Evolutionary conservation across 2,113 vertebrate species (phyloP).

Genomic region (Oostethus manadensis): DNA sequence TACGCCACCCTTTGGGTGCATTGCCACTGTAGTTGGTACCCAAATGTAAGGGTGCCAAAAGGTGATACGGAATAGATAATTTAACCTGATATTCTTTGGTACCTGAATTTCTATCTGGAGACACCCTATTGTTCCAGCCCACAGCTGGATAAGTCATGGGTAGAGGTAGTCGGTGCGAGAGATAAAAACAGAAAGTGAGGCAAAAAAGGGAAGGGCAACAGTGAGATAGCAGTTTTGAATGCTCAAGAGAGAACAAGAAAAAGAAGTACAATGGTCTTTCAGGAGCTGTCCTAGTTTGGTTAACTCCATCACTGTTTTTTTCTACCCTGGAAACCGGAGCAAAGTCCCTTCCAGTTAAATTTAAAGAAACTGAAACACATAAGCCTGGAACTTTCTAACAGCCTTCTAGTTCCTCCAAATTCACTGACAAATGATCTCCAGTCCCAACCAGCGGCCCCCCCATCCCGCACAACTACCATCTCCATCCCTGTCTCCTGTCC

Average conservation of each 20-base stretch:
- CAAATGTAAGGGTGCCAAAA: not conserved
- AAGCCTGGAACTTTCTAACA: constrained; percentile 12
- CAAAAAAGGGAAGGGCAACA: constrained; percentile 33
- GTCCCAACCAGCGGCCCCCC: constrained; percentile 6
- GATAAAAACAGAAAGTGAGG: constrained; percentile 21
- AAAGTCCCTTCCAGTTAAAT: constrained; percentile 37
- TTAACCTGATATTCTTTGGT: too few species aligned
- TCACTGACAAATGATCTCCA: constrained; percentile 30
- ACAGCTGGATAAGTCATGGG: not conserved
- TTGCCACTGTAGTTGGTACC: not conserved
- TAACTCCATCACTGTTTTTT: constrained; percentile 26
- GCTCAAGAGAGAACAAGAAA: constrained; percentile 47
- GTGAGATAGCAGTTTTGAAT: constrained; percentile 65
- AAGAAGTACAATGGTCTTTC: constrained; percentile 64
- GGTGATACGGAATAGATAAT: not conserved
- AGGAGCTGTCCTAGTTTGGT: constrained; percentile 65
- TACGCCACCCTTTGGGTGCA: not conserved
- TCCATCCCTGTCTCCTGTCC: constrained; percentile 2
- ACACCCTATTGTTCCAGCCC: not conserved
- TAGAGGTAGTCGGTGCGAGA: constrained; percentile 12
- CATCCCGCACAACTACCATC: not conserved
- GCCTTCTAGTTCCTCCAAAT: constrained; percentile 10
- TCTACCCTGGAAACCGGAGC: constrained; percentile 38
- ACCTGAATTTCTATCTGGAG: too few species aligned
- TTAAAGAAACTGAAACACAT: constrained; percentile 13